Evolutionary conservation across 2,113 vertebrate species (phyloP).

Genomic region (Furnarius figulus): DNA sequence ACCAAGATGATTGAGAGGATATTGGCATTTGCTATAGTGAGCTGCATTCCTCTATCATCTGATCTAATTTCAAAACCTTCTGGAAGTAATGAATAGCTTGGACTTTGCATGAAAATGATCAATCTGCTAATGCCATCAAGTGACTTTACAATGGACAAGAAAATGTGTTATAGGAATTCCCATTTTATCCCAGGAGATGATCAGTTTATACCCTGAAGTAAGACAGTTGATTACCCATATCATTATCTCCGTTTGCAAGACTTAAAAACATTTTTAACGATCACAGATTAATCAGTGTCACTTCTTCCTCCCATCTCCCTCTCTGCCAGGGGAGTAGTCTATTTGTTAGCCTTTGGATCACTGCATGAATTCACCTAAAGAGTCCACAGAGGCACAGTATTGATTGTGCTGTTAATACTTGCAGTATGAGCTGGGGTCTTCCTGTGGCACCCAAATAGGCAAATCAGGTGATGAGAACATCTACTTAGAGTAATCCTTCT

Average conservation of each 20-base stretch:
- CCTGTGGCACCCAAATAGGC: neutral
- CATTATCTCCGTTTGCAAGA: conserved; percentile 14
- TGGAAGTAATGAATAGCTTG: conserved; percentile 10
- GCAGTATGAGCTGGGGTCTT: neutral
- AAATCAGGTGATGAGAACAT: conserved; percentile 19
- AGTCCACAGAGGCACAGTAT: neutral
- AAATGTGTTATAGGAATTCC: conserved; percentile 37
- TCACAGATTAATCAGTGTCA: conserved; percentile 38
- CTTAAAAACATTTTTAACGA: conserved; percentile 10
- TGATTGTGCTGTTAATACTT: neutral
- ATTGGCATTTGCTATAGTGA: neutral
- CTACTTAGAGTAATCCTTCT: neutral
- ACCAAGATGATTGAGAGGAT: neutral
- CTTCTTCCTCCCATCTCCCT: neutral
- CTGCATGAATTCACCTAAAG: neutral
- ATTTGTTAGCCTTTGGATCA: neutral
- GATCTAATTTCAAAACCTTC: conserved; percentile 27
- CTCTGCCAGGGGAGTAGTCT: neutral
- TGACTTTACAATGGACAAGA: conserved; percentile 10
- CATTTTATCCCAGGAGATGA: conserved; percentile 28
- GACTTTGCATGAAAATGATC: neutral
- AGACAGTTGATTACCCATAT: conserved; percentile 15
- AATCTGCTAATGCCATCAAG: conserved; percentile 24
- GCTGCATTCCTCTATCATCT: neutral
- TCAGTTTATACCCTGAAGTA: conserved; percentile 8